Evolutionary conservation across 2,113 vertebrate species (phyloP), one percentile per base, ranked within the genome.

Genomic region (Ibidorhyncha struthersii): DNA sequence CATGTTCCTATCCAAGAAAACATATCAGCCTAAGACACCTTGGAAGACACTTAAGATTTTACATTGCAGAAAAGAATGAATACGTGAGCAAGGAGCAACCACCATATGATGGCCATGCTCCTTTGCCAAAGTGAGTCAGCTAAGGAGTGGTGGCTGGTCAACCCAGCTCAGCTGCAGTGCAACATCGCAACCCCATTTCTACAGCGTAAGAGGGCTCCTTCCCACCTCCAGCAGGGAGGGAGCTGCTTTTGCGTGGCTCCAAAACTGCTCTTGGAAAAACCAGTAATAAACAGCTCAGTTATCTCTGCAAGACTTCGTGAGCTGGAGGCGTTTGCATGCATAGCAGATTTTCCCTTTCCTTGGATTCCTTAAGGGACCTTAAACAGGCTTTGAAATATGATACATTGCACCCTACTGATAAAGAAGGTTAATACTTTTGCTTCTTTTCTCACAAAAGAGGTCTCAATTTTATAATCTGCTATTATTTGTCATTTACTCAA

Each of bases 311-410:
- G 55, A n/a, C 85, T 85, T 77, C 67, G 53, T 77, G 41, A 45
- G 30, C 59, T 73, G 63, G 40, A 72, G 66, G 38, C 49, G 86
- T 59, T 43, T 66, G 49, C 47, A 40, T 55, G 59, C n/a, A 55
- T 23, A 50, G 74, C 74, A 92, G 86, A 84, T 83, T 86, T 96
- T 83, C 67, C 58, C 63, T 71, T 67, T 77, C 52, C 34, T 43
- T 77, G 70, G n/a, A 84, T 78, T 79, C 65, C 40, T 65, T 67
- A 78, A 58, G 74, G 59, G 78, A 77, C 61, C 65, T 76, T 79
- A 41, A 80, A 65, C 18, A 83, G 76, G 30, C 69, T 92, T 90
- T 96, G 95, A 95, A 97, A 96, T 65, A 26, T 1, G 59, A 95
- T 50, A 72, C n/a, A 7, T 62, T 66, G 32, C 72, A 82, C 53